These are phyloP conservation scores for Gonatopus flavifemur DNA, from an alignment of 1,140 invertebrate species.

Conservation along the genomic window DNA sequence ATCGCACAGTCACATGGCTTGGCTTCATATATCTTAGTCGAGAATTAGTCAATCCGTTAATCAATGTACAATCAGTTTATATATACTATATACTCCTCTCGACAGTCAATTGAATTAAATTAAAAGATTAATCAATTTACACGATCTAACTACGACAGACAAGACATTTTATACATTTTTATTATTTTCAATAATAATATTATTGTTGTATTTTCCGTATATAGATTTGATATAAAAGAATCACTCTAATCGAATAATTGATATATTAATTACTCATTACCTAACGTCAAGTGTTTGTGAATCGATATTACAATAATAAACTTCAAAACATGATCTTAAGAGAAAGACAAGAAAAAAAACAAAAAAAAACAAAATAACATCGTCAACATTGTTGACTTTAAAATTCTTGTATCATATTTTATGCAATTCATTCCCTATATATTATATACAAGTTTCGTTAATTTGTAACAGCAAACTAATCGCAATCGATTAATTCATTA, in stretches of 20 bases:
- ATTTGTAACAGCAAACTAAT: conserved; percentile 18
- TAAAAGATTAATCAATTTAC: conserved; percentile 26
- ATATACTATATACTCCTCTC: conserved; percentile 4
- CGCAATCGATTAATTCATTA: conserved; percentile 12
- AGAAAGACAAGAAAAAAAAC: too few species aligned
- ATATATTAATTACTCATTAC: conserved; percentile 39
- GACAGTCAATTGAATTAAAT: conserved; percentile 14
- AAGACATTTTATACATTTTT: conserved; percentile 16
- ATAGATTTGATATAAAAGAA: conserved; percentile 32
- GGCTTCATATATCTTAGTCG: conserved; percentile 21
- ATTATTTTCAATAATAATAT: too few species aligned
- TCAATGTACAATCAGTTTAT: conserved; percentile 22
- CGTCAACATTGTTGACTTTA: background rate
- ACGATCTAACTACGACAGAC: conserved; percentile 25
- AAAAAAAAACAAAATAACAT: too few species aligned
- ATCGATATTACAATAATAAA: conserved; percentile 24
- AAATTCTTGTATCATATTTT: conserved; percentile 30
- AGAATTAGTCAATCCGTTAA: conserved; percentile 32
- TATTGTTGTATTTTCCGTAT: too few species aligned
- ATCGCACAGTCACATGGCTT: background rate
- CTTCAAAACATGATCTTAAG: conserved; percentile 4
- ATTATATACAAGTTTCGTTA: conserved; percentile 37
- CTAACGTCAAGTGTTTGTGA: conserved; percentile 34
- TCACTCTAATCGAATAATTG: conserved; percentile 24
- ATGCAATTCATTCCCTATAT: conserved; percentile 38